Base-by-base conservation (phyloP, 1,140 invertebrate genomes). In the Drosophila orosa region DNA sequence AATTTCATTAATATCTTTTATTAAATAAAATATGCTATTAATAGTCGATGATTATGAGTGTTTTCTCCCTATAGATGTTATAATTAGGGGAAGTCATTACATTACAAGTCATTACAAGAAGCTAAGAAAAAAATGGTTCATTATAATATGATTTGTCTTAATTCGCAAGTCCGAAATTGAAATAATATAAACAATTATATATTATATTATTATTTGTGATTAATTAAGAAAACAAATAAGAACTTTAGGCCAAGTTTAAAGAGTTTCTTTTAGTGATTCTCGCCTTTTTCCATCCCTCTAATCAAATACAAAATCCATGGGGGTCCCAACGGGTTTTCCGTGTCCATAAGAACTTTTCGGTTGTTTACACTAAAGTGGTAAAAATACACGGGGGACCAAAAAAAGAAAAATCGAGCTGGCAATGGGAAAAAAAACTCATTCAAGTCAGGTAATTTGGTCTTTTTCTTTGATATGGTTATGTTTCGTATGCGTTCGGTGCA, bases 381-480 rank as follows among this genome's bases (percentile, higher is more conserved):
- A 56, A 73, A 62, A 65, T 60, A 40, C 55, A 57, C 66, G 12
- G 42, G 52, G 59, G 44, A 37, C 10, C 24, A 25, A 25, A 52
- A 67, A 40, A 44, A 22, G 57, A 13, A 59, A 27, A 59, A n/a
- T n/a, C 10, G 27, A 58, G 4, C 27, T 33, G 52, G 35, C 42
- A 33, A 45, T 39, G 48, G 7, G 56, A 58, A 62, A 52, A 44
- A 47, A 72, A 84, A 44, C 57, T 31, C 33, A 74, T 78, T 63
- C 59, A 60, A 61, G 40, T 58, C 35, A 76, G 65, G 66, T 80
- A 74, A 80, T 79, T 80, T 72, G 19, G 56, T 47, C 44, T 50
- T 63, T 77, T 77, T 47, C 45, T 84, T 77, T 80, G 58, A 80
- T 42, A 76, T 68, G 45, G 57, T 57, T 33, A 67, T 79, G 74